Conservation (phyloP, 2,888 invertebrate species). For the Parascotia fuliginaria region DNA sequence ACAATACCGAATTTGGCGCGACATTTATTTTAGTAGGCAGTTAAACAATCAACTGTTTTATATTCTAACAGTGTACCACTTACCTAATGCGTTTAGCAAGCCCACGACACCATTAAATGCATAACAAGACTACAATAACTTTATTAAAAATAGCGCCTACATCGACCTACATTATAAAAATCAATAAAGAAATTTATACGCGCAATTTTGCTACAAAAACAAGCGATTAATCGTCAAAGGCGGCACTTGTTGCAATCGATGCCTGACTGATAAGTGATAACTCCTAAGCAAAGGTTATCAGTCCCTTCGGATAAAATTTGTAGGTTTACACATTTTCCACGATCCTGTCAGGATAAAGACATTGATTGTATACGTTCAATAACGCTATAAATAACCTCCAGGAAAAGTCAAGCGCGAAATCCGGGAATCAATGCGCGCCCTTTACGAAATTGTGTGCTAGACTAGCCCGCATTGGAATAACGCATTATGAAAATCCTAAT, state of each 20-base stretch:
- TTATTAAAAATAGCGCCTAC: background rate
- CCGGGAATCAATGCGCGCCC: constrained; percentile 63
- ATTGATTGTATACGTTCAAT: constrained; percentile 73
- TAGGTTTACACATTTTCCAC: constrained; percentile 22
- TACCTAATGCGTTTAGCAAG: background rate
- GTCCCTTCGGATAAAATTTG: constrained; percentile 27
- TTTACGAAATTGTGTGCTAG: constrained; percentile 49
- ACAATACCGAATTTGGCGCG: background rate
- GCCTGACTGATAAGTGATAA: too few species aligned
- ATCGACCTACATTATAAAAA: background rate
- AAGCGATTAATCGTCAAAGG: constrained; percentile 16
- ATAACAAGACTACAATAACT: background rate
- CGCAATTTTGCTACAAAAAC: background rate
- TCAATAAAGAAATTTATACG: background rate
- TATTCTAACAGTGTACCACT: background rate
- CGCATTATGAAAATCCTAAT: constrained; percentile 1
- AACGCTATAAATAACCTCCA: constrained; percentile 73
- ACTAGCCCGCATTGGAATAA: constrained; percentile 27
- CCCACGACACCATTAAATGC: background rate
- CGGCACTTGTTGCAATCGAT: constrained; percentile 34
- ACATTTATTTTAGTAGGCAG: constrained; percentile 1
- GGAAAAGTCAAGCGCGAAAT: constrained; percentile 78
- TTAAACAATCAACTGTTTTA: constrained; percentile 2
- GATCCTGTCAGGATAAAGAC: constrained; percentile 43
- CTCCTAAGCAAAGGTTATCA: constrained; percentile 43